Evolutionary conservation across 2,113 vertebrate genomes (phyloP).

Genomic region (Scophthalmus maximus): DNA sequence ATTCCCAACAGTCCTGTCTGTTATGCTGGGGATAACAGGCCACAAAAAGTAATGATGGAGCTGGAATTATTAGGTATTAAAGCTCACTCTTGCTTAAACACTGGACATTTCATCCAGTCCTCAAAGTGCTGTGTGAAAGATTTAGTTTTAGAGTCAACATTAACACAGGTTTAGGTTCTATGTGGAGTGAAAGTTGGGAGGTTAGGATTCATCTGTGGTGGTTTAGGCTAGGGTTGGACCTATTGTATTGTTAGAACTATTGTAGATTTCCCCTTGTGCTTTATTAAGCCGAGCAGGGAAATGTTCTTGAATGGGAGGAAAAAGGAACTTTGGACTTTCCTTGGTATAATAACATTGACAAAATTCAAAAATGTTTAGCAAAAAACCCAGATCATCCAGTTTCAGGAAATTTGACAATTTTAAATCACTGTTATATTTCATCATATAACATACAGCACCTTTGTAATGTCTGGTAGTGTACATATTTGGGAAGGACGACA

Average conservation of each 20-base stretch:
- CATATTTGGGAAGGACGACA: slow-evolving; percentile 1
- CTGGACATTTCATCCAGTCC: no score
- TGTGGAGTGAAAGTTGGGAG: neutral
- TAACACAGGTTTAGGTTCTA: neutral
- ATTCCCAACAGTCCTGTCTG: neutral
- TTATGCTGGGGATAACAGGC: neutral
- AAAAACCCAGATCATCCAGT: neutral
- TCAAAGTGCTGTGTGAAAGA: neutral
- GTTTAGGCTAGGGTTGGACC: neutral
- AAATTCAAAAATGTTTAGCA: neutral
- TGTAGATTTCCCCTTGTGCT: neutral
- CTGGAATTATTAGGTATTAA: neutral
- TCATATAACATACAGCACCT: no score
- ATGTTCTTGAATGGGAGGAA: neutral
- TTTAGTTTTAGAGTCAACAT: neutral
- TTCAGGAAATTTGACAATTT: neutral
- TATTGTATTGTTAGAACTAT: neutral
- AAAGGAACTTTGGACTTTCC: neutral
- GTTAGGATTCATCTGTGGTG: neutral
- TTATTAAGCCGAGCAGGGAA: neutral
- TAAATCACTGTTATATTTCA: neutral
- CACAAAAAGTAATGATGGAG: neutral
- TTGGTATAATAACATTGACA: neutral
- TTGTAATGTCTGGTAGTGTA: slow-evolving; percentile 3
- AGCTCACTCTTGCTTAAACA: no score